Evolutionary conservation across 2,113 vertebrate species (phyloP).

Genomic region (Hyla sarda): DNA sequence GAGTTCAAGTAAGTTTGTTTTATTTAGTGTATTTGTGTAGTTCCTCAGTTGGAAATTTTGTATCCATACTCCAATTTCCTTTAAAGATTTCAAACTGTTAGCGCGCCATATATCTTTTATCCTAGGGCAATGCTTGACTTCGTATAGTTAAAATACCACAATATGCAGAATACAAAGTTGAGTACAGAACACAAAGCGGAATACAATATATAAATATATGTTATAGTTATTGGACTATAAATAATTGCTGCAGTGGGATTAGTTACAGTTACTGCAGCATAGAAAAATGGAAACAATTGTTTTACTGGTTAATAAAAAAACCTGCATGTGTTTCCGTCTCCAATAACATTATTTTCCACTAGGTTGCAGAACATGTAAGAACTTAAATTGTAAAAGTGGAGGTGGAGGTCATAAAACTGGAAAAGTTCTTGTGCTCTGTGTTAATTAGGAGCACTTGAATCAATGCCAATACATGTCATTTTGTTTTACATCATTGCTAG

Average conservation of each 20-base stretch:
- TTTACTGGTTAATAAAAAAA: neutral
- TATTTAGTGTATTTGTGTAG: too few relatives aligned
- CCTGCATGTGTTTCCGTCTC: slow-evolving; percentile 15
- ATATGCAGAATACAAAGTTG: too few relatives aligned
- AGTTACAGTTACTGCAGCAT: neutral
- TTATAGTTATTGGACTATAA: too few relatives aligned
- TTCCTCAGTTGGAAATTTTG: too few relatives aligned
- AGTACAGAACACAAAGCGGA: too few relatives aligned
- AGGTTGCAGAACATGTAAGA: neutral
- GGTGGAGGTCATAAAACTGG: slow-evolving; percentile 25
- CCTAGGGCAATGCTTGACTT: too few relatives aligned
- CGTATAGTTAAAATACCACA: too few relatives aligned
- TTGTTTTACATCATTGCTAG: slow-evolving; percentile 31
- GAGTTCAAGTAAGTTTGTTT: too few relatives aligned
- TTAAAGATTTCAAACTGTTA: too few relatives aligned
- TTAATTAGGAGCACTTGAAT: slow-evolving; percentile 32
- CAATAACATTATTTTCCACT: slow-evolving; percentile 5
- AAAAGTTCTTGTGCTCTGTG: slow-evolving; percentile 21
- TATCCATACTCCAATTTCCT: too few relatives aligned
- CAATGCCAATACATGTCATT: slow-evolving; percentile 37
- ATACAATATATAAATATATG: too few relatives aligned
- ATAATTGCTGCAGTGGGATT: neutral
- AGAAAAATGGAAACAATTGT: neutral
- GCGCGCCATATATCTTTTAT: too few relatives aligned
- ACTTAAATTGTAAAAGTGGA: slow-evolving; percentile 19